Conservation (phyloP, 1,140 invertebrate species). For the Acromyrmex heyeri region DNA sequence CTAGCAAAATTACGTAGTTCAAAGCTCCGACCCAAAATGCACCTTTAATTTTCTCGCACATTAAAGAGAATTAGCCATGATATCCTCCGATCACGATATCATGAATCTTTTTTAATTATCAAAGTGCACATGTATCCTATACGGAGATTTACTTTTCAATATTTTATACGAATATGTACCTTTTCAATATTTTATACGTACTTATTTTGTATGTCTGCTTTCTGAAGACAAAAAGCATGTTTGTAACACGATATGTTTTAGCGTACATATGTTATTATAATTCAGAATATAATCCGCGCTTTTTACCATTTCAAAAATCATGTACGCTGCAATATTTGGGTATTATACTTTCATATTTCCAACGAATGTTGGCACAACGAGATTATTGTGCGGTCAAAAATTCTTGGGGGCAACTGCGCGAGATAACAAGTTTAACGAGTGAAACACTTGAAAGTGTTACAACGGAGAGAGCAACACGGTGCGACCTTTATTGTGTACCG, state of each 20-base stretch:
- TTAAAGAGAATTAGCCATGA: slow-evolving; percentile 56
- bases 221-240: not conserved
- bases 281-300: not conserved
- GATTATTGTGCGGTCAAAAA: slow-evolving; percentile 38
- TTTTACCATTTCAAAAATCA: slow-evolving; percentile 1
- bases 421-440: slow-evolving; percentile 55
- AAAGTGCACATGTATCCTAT: not conserved
- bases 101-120: slow-evolving; percentile 43
- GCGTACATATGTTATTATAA: not conserved
- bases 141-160: not conserved
- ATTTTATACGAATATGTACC: not conserved
- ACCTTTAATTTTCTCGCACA: slow-evolving; percentile 56
- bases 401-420: slow-evolving; percentile 7
- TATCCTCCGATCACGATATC: slow-evolving; percentile 12
- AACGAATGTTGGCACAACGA: slow-evolving; percentile 6
- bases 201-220: not conserved
- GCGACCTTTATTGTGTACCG: slow-evolving; percentile 16
- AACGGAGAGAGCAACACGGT: not conserved
- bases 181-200: not conserved
- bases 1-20: slow-evolving; percentile 50
- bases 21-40: slow-evolving; percentile 46
- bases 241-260: not conserved
- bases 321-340: not conserved
- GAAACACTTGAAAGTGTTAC: slow-evolving; percentile 25
- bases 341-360: not conserved